These are phyloP conservation scores for Drosophila koepferae DNA, from an alignment of 2,888 invertebrate genomes.

Conservation along the genomic window DNA sequence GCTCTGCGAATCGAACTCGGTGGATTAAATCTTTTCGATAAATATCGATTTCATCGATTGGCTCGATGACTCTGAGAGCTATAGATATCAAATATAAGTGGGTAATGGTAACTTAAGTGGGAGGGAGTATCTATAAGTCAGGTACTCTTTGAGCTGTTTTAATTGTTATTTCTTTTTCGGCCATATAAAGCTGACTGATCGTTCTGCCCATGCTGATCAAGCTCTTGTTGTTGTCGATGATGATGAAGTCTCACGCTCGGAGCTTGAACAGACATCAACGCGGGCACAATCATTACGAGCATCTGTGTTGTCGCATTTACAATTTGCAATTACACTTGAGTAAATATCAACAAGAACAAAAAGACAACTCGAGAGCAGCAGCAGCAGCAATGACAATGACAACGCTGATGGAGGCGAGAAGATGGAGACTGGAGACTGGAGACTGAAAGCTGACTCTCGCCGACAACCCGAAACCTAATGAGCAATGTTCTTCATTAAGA, in stretches of 20 bases:
- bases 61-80: too few species aligned
- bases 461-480: slow-evolving; percentile 71
- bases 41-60: not conserved
- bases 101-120: not conserved
- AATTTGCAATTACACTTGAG: slow-evolving; percentile 82
- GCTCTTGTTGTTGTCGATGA: slow-evolving; percentile 20
- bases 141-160: not conserved
- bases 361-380: slow-evolving; percentile 32
- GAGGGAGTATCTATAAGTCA: not conserved
- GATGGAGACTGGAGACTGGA: slow-evolving; percentile 44
- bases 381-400: slow-evolving; percentile 38
- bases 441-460: slow-evolving; percentile 45
- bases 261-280: slow-evolving; percentile 44
- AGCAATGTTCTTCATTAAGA: slow-evolving; percentile 59
- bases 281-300: slow-evolving; percentile 66
- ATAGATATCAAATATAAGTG: not conserved
- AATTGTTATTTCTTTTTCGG: slow-evolving; percentile 38
- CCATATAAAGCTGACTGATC: slow-evolving; percentile 47
- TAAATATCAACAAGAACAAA: slow-evolving; percentile 70
- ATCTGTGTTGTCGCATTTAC: slow-evolving; percentile 81
- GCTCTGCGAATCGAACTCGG: slow-evolving; percentile 5
- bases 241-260: slow-evolving; percentile 61
- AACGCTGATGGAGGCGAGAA: slow-evolving; percentile 45
- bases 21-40: not conserved
- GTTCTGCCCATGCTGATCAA: slow-evolving; percentile 16